Percentiles rank a stretch among this genome's conserved stretches.
phyloP scores from a whole-genome alignment of 2,888 invertebrate genomes.

The Dorcus parallelipipedus region DNA sequence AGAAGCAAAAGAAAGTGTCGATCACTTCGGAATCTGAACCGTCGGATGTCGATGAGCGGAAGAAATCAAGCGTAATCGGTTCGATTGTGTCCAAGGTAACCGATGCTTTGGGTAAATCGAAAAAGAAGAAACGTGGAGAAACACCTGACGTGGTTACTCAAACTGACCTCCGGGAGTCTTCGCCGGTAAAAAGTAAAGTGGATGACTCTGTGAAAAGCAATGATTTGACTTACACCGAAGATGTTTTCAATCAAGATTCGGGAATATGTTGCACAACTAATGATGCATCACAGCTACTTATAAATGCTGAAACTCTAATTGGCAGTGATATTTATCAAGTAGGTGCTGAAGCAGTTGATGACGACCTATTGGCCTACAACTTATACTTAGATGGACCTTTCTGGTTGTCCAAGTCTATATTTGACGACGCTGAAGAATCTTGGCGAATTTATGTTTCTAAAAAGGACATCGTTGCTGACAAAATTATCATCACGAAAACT shows the following conservation, averaged over 20 bases:
- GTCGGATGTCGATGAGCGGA: conserved; percentile 16
- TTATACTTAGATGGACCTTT: conserved; percentile 51
- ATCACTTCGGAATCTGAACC: conserved; percentile 19
- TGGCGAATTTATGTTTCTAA: conserved; percentile 57
- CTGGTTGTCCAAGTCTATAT: conserved; percentile 60
- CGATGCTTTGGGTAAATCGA: conserved; percentile 11
- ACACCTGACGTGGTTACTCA: neutral
- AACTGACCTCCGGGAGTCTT: neutral
- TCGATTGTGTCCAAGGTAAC: conserved; percentile 16
- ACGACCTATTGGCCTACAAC: conserved; percentile 1
- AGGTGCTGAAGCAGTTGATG: neutral
- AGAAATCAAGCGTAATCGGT: conserved; percentile 19
- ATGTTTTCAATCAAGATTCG: too few species aligned
- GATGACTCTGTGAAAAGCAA: too few species aligned
- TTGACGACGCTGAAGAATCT: conserved; percentile 65
- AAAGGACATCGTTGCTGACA: conserved; percentile 35
- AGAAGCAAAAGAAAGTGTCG: conserved; percentile 12
- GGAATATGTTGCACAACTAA: too few species aligned
- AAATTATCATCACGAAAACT: conserved; percentile 19
- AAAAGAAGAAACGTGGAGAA: conserved; percentile 9
- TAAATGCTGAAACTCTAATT: neutral
- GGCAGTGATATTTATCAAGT: neutral
- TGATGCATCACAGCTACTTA: neutral
- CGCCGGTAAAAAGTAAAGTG: neutral
- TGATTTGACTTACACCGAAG: too few species aligned